These are phyloP conservation scores for Sapajus apella DNA, from an alignment of 2,113 vertebrate species.

Conservation along the genomic window DNA sequence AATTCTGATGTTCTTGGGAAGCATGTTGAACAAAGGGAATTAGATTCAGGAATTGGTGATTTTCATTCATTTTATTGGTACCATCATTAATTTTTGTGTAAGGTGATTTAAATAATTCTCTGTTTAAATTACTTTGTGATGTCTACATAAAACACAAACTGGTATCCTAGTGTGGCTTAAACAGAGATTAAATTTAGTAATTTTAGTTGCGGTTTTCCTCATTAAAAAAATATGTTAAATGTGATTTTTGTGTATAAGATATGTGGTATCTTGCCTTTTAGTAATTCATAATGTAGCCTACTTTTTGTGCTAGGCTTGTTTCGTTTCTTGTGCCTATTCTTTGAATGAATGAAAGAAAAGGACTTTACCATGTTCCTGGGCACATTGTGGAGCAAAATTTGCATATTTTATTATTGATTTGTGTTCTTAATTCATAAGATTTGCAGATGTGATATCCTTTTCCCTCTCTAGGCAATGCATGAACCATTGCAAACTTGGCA, in stretches of 20 bases:
- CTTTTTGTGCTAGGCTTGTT: background rate
- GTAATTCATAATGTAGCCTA: background rate
- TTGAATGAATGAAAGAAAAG: background rate
- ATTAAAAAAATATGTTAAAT: background rate
- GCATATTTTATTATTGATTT: background rate
- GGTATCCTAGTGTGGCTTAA: background rate
- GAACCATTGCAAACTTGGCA: constrained; percentile 93
- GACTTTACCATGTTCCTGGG: background rate
- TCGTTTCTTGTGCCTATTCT: background rate
- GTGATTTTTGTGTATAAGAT: background rate
- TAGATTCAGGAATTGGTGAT: background rate
- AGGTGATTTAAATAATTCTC: background rate
- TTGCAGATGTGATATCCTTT: background rate
- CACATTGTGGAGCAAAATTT: background rate
- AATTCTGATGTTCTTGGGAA: constrained; percentile 16
- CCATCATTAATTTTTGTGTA: constrained; percentile 18
- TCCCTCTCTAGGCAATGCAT: constrained; percentile 83
- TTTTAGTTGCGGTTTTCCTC: background rate
- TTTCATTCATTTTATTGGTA: background rate
- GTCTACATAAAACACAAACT: background rate
- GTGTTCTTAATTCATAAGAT: constrained; percentile 31
- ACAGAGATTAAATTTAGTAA: background rate
- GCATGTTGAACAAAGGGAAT: background rate
- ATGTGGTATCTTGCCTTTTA: background rate
- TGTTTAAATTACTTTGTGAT: background rate